phyloP scores from a whole-genome alignment of 2,888 invertebrate species.

The Xylophagus ater region DNA sequence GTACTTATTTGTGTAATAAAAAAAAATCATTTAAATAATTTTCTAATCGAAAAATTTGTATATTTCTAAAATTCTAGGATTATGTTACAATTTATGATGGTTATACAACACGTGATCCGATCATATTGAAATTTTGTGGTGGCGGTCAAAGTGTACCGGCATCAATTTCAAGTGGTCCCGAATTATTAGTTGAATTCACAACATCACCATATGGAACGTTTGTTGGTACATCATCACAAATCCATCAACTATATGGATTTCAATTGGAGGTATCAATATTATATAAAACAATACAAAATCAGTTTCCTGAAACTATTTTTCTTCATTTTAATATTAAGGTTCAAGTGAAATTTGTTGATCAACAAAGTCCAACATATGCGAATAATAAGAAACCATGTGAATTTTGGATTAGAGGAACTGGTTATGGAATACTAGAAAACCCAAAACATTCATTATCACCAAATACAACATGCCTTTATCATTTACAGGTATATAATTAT shows the following conservation, averaged over 20 bases:
- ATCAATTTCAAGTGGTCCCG: slow-evolving; percentile 77
- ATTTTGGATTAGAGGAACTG: slow-evolving; percentile 73
- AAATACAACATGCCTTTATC: slow-evolving; percentile 81
- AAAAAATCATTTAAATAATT: no score
- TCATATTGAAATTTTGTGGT: slow-evolving; percentile 80
- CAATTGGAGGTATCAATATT: slow-evolving; percentile 62
- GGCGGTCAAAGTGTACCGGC: slow-evolving; percentile 78
- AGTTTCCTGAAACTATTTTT: background rate
- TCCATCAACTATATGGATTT: slow-evolving; percentile 74
- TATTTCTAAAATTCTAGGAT: slow-evolving; percentile 44
- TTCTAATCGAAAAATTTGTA: background rate
- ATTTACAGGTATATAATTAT: slow-evolving; percentile 50
- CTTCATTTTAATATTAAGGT: slow-evolving; percentile 28
- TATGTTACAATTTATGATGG: slow-evolving; percentile 83
- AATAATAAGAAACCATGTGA: slow-evolving; percentile 75
- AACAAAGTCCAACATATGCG: slow-evolving; percentile 71
- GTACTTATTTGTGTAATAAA: no score
- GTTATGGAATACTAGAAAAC: slow-evolving; percentile 68
- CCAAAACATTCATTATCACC: slow-evolving; percentile 77
- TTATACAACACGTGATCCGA: slow-evolving; percentile 76
- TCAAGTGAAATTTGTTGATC: slow-evolving; percentile 74
- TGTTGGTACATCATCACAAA: slow-evolving; percentile 60
- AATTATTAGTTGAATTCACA: slow-evolving; percentile 78
- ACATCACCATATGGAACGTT: slow-evolving; percentile 85
- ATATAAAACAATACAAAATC: background rate